Evolutionary conservation across 2,888 invertebrate species (phyloP), one percentile per base, ranked within the genome.

Genomic region (Dyspetes luteomarginatus): DNA sequence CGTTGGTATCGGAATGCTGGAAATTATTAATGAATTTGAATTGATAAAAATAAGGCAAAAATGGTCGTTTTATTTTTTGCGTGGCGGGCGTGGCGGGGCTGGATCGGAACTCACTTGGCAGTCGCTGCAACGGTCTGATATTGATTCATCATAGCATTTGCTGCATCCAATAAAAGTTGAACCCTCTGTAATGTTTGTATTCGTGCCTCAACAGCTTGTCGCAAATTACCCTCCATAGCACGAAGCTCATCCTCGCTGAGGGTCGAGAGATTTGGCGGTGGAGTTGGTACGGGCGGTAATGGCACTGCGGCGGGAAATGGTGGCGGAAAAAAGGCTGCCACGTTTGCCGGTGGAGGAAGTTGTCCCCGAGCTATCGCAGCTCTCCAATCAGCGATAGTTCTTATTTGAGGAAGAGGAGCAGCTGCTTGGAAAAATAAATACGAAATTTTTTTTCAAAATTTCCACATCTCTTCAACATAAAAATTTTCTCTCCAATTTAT

Each of bases 61-160:
- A n/a, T n/a, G n/a, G 36, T 43, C 77, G 71, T 55, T 74, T 43
- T 55, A 22, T 22, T 12, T 17, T 48, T 55, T 17, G n/a, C n/a
- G n/a, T n/a, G n/a, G n/a, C n/a, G n/a, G n/a, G n/a, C n/a, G n/a
- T n/a, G n/a, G n/a, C n/a, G n/a, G n/a, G n/a, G n/a, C n/a, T n/a
- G n/a, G n/a, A n/a, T n/a, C n/a, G n/a, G 3, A 82, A 86, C 86
- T 91, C 83, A 87, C 92, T 91, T 86, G 79, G 90, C 90, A 90
- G 93, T 87, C 60, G 95, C 93, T 62, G 95, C 95, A 22, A 96
- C 95, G 62, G 94, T 93, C 78, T 96, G 95, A 92, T 99, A 99
- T 91, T 99, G 98, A 88, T 97, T 97, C 97, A 99, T 97, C 93
- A 99, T 96, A 62, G 97, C 93, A 79, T 97, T 96, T 2, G 98